phyloP scores from a whole-genome alignment of 2,113 vertebrate genomes.

The Python bivittatus region DNA sequence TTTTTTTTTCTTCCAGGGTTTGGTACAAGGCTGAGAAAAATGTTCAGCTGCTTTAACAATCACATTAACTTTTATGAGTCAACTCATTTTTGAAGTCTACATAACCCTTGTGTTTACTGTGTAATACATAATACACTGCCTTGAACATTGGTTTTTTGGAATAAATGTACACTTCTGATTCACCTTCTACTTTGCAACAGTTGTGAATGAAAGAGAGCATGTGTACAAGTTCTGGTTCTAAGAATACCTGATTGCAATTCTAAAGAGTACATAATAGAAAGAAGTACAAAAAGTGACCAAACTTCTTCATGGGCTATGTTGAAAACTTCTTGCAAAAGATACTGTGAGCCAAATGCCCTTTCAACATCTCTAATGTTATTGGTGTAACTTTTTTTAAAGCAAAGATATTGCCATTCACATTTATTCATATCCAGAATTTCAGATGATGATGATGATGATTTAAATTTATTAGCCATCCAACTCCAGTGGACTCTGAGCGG shows the following conservation, averaged over 20 bases:
- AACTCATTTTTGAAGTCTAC: background rate
- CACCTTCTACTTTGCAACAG: constrained; percentile 17
- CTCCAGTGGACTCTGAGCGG: background rate
- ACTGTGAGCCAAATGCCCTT: background rate
- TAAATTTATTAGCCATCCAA: background rate
- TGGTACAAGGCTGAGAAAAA: background rate
- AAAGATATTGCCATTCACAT: background rate
- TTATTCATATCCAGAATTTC: background rate
- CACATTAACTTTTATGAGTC: background rate
- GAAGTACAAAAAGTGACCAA: background rate
- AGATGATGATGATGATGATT: background rate
- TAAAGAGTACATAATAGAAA: constrained; percentile 2
- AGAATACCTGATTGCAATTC: constrained; percentile 54
- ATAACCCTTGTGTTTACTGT: background rate
- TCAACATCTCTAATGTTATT: background rate
- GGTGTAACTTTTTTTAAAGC: background rate
- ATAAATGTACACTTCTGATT: background rate
- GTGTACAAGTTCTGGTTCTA: background rate
- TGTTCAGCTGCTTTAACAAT: background rate
- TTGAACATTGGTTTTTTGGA: background rate
- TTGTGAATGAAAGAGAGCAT: constrained; percentile 18
- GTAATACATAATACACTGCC: background rate
- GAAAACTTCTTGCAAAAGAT: constrained; percentile 17
- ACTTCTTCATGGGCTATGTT: constrained; percentile 12
- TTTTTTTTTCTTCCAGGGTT: background rate